Percentiles rank a stretch among this genome's conserved stretches.
Evolutionary conservation across 23 tunicate genomes (phyloP).

Genomic region (Ciona savignyi): DNA sequence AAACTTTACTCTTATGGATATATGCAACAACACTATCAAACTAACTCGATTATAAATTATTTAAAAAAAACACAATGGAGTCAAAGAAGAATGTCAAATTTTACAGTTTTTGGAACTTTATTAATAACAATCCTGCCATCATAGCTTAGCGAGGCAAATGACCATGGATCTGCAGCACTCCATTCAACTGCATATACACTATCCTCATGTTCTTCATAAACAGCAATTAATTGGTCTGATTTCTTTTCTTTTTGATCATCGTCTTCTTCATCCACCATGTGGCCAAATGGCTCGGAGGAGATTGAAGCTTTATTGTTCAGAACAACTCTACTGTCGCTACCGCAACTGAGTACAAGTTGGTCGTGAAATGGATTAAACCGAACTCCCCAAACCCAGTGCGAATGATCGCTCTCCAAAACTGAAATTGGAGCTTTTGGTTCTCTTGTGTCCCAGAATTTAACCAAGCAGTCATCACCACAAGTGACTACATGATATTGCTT

Average conservation of each 20-base stretch:
- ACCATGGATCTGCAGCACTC: constrained; percentile 97
- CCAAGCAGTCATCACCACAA: constrained; percentile 84
- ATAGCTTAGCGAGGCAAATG: constrained; percentile 87
- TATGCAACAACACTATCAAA: too few species aligned
- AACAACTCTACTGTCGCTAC: constrained; percentile 81
- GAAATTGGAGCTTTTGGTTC: constrained; percentile 41
- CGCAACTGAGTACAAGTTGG: constrained; percentile 82
- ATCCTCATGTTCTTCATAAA: constrained; percentile 97
- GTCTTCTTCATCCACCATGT: constrained; percentile 41
- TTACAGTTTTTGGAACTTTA: constrained; percentile 91
- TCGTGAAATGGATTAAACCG: constrained; percentile 95
- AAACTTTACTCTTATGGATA: too few species aligned
- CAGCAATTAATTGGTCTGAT: constrained; percentile 67
- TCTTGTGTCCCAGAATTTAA: constrained; percentile 86
- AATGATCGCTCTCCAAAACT: constrained; percentile 43
- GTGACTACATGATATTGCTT: constrained; percentile 76
- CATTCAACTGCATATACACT: constrained; percentile 93
- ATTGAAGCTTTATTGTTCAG: constrained; percentile 67
- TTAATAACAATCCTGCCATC: constrained; percentile 96
- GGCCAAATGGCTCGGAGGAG: constrained; percentile 75
- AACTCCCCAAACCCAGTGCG: constrained; percentile 90
- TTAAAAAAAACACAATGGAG: too few species aligned
- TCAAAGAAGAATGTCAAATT: constrained; percentile 89
- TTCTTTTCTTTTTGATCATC: constrained; percentile 5
- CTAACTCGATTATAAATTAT: too few species aligned